Conservation (phyloP, 1,140 invertebrate genomes). For the Lysiphlebus fabarum region DNA sequence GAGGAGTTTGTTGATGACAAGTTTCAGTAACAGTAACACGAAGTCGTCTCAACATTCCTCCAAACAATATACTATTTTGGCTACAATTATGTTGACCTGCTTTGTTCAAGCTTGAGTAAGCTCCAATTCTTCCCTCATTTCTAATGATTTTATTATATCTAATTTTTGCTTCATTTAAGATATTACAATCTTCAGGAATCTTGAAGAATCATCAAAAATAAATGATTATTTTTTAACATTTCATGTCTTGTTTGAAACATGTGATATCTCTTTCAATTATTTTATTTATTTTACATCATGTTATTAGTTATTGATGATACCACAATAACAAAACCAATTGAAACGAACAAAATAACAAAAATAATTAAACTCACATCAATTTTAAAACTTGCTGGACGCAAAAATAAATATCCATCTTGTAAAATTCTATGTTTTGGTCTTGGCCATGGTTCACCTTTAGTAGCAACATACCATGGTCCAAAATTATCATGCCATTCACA, state of each 20-base stretch:
- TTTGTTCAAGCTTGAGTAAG: too few relatives aligned
- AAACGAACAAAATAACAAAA: too few relatives aligned
- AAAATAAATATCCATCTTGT: conserved; percentile 28
- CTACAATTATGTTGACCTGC: conserved; percentile 26
- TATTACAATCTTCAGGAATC: conserved; percentile 51
- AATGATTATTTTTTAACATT: too few relatives aligned
- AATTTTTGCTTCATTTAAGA: conserved; percentile 58
- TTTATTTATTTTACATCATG: too few relatives aligned
- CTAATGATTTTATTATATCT: conserved; percentile 56
- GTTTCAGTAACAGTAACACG: conserved; percentile 54
- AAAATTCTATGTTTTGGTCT: conserved; percentile 20
- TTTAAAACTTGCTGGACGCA: conserved; percentile 32
- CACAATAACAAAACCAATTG: too few relatives aligned
- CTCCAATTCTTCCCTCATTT: conserved; percentile 38
- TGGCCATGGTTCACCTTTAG: conserved; percentile 53
- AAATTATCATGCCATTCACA: conserved; percentile 30
- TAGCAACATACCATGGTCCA: conserved; percentile 44
- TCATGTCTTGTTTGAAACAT: too few relatives aligned
- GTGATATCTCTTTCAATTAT: too few relatives aligned
- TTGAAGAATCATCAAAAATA: too few relatives aligned
- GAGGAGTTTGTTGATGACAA: conserved; percentile 58
- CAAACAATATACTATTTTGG: conserved; percentile 36
- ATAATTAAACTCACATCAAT: conserved; percentile 36
- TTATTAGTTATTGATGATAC: too few relatives aligned
- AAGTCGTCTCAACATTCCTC: conserved; percentile 50